A percentile compares a stretch with the other conserved stretches of the same genome.
Evolutionary conservation across 92 coral and sea anemone species (phyloP).

Genomic region (Phenganax marumi): DNA sequence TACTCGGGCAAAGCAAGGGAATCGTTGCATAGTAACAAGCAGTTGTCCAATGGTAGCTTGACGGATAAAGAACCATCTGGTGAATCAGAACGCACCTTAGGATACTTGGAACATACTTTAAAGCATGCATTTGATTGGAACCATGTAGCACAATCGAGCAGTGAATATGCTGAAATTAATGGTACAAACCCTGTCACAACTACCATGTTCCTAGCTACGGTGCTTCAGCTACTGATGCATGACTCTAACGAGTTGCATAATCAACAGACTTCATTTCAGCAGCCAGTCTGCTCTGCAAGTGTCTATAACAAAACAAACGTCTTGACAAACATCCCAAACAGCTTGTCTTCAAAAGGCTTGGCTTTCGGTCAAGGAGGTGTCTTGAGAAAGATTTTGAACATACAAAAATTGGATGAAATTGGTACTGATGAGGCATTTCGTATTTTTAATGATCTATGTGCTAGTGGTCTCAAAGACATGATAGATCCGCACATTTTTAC

Average conservation of each 20-base stretch:
- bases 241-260: slow-evolving; percentile 59
- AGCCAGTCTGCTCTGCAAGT: slow-evolving; percentile 23
- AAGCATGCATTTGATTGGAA: neutral
- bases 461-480: slow-evolving; percentile 48
- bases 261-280: neutral
- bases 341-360: neutral
- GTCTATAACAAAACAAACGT: slow-evolving; percentile 3
- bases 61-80: neutral
- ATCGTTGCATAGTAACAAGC: slow-evolving; percentile 5
- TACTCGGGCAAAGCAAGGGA: slow-evolving; percentile 62
- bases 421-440: slow-evolving; percentile 71
- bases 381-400: slow-evolving; percentile 56
- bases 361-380: slow-evolving; percentile 77
- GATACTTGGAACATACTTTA: slow-evolving; percentile 7
- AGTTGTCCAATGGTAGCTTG: neutral
- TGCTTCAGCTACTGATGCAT: slow-evolving; percentile 71
- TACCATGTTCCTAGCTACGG: slow-evolving; percentile 53
- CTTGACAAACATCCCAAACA: neutral
- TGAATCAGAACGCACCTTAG: neutral
- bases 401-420: slow-evolving; percentile 74
- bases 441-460: slow-evolving; percentile 54
- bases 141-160: neutral
- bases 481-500: slow-evolving; percentile 48
- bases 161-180: neutral
- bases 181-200: neutral